These are phyloP conservation scores for Calliscelio sp. DNA, from an alignment of 2,888 invertebrate species.

Conservation along the genomic window DNA sequence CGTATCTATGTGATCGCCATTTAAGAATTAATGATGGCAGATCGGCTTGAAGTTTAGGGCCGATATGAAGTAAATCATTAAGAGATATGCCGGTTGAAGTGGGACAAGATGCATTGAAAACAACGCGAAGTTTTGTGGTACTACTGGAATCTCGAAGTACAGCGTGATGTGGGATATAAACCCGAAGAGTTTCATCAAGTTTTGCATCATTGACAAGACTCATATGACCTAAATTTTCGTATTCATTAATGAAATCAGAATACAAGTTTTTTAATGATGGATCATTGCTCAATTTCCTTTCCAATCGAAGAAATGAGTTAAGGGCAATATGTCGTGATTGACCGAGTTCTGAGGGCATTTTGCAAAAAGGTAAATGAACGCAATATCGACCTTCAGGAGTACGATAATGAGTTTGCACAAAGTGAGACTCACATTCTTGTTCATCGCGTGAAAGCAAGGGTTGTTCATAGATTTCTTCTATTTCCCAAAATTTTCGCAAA, in stretches of 20 bases:
- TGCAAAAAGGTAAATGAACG: constrained; percentile 11
- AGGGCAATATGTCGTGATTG: background rate
- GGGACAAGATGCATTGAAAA: constrained; percentile 10
- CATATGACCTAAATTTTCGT: constrained; percentile 16
- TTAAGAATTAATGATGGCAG: background rate
- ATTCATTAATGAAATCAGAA: constrained; percentile 12
- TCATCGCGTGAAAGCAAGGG: background rate
- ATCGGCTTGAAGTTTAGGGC: constrained; percentile 34
- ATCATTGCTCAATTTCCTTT: background rate
- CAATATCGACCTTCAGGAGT: constrained; percentile 7
- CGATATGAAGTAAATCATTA: too few relatives aligned
- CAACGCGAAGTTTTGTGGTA: constrained; percentile 5
- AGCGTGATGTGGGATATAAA: constrained; percentile 5
- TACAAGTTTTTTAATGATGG: background rate
- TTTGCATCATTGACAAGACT: background rate
- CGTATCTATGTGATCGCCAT: constrained; percentile 45
- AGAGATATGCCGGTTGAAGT: background rate
- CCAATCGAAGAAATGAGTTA: constrained; percentile 17
- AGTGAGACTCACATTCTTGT: constrained; percentile 24
- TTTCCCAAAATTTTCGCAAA: constrained; percentile 19
- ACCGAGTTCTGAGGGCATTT: background rate
- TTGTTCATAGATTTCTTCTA: too few relatives aligned
- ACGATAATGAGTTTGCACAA: constrained; percentile 18
- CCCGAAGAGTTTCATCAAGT: background rate
- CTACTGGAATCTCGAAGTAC: background rate